Evolutionary conservation across 2,113 vertebrate species (phyloP).

Genomic region (Lynx canadensis): DNA sequence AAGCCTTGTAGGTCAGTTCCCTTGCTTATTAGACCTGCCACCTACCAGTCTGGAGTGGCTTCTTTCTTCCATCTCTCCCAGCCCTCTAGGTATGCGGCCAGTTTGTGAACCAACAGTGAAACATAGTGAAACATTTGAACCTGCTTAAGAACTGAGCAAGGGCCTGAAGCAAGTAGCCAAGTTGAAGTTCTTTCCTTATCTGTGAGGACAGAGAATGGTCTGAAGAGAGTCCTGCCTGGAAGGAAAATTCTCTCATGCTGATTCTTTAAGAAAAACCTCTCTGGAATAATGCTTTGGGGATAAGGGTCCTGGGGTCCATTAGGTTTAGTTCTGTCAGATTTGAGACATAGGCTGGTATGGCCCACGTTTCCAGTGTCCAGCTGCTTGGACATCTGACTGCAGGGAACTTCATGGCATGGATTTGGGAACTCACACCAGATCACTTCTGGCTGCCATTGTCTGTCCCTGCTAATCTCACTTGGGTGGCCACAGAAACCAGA

Average conservation of each 20-base stretch:
- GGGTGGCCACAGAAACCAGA: neutral
- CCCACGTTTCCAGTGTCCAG: neutral
- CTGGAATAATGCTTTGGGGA: neutral
- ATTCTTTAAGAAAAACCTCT: neutral
- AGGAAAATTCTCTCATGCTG: neutral
- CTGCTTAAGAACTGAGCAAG: neutral
- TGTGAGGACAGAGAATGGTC: neutral
- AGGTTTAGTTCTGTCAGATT: neutral
- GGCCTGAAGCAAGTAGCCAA: neutral
- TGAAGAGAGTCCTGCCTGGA: neutral
- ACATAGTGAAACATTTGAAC: neutral
- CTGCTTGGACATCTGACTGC: neutral
- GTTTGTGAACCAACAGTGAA: neutral
- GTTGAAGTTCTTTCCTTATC: neutral
- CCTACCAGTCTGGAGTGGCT: neutral
- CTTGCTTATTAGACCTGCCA: neutral
- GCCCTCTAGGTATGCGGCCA: accelerated
- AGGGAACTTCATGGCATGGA: neutral
- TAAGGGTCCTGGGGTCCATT: neutral
- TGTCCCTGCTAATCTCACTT: neutral
- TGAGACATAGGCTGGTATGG: neutral
- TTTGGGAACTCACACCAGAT: neutral
- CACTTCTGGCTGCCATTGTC: neutral
- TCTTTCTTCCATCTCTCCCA: neutral
- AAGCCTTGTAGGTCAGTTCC: neutral